These are phyloP conservation scores for Euwallacea fornicatus DNA, from an alignment of 1,140 invertebrate species.

Conservation along the genomic window DNA sequence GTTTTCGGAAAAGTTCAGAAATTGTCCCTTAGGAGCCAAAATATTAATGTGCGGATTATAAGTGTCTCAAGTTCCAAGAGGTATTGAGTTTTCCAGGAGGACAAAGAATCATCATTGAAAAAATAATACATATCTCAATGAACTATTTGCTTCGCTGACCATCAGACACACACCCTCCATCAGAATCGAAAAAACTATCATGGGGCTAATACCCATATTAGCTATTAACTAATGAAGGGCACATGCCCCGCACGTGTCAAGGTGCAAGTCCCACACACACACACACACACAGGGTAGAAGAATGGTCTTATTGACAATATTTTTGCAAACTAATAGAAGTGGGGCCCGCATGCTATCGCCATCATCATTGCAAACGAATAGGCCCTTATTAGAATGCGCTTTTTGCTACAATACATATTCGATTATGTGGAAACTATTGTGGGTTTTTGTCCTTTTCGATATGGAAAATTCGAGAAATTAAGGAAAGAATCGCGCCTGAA, in stretches of 20 bases:
- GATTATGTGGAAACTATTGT: conserved; percentile 9
- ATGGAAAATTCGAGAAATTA: too few species aligned
- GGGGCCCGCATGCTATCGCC: conserved; percentile 25
- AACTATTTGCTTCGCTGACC: not conserved
- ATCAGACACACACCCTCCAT: not conserved
- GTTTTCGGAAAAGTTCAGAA: too few species aligned
- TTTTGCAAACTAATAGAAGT: conserved; percentile 21
- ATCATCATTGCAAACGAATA: conserved; percentile 18
- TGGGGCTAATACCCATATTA: too few species aligned
- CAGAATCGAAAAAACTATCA: too few species aligned
- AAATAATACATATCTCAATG: not conserved
- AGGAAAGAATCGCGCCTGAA: too few species aligned
- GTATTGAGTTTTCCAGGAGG: not conserved
- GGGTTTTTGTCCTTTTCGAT: too few species aligned
- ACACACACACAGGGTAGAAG: not conserved
- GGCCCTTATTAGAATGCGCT: conserved; percentile 18
- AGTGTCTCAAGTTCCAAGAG: too few species aligned
- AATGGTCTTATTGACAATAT: conserved; percentile 14
- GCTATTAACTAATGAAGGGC: conserved; percentile 8
- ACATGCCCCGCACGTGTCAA: conserved; percentile 29
- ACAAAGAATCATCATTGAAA: conserved; percentile 1
- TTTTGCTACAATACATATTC: conserved; percentile 8
- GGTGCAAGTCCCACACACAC: conserved; percentile 14
- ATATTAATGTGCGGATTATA: too few species aligned
- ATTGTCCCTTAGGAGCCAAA: too few species aligned